Evolutionary conservation across 2,888 invertebrate species (phyloP), one percentile per base, ranked within the genome.

Genomic region (Spodoptera littoralis): DNA sequence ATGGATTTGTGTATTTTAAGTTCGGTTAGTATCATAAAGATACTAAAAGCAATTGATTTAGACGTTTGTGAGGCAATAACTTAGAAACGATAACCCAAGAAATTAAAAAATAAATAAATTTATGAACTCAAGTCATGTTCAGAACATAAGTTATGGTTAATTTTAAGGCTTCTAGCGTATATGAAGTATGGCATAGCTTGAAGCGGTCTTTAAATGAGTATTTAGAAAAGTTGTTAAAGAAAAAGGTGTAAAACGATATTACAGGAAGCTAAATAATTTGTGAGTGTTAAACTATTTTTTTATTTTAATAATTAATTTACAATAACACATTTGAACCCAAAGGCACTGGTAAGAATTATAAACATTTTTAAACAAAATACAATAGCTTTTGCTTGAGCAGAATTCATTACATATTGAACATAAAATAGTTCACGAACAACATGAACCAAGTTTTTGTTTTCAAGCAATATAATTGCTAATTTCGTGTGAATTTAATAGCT

Each of bases 401-500:
- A 27, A 61, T 55, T 59, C 60, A 70, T 57, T 60, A 30, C 49
- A 50, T 66, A 65, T 47, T 47, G 53, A 57, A 67, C 53, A 76
- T 49, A 43, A 66, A 59, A 64, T 64, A 48, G 56, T 60, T 66
- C 24, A 46, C 45, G 49, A 73, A 63, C 36, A 47, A 62, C 50
- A 27, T 51, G 3, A 49, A 44, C 13, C n/a, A 44, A 52, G 48
- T 61, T 66, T 75, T 78, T 65, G 42, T 45, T 60, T 63, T 64
- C 55, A 11, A 59, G 59, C 56, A 62, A 56, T 68, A 48, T 71
- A 67, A 64, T 80, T 78, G 75, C 65, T 71, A 75, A 63, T 72
- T 65, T 62, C 60, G 75, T 69, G 68, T 66, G 64, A 80, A 65
- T 75, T 61, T 71, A 67, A 77, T 80, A 71, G 64, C 63, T 47